These are phyloP conservation scores for Nymphalis polychloros DNA, from an alignment of 2,888 invertebrate genomes.

Conservation along the genomic window DNA sequence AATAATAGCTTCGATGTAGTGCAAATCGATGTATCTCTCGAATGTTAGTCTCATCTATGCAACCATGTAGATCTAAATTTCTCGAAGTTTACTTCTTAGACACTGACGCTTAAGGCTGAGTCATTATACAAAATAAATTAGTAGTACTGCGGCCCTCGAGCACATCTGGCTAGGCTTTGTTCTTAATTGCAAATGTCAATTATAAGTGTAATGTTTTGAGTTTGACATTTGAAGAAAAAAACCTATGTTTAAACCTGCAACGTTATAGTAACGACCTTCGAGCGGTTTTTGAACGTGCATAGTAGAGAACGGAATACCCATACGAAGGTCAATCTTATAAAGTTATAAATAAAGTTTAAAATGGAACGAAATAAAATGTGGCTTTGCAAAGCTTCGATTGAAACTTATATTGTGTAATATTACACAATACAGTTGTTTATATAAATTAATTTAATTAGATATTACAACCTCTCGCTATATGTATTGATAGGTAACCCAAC, in stretches of 20 bases:
- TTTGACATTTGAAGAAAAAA: constrained; percentile 34
- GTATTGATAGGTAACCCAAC: not conserved
- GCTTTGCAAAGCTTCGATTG: constrained; percentile 9
- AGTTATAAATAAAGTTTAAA: constrained; percentile 17
- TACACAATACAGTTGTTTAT: constrained; percentile 19
- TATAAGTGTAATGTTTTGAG: constrained; percentile 21
- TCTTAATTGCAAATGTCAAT: constrained; percentile 27
- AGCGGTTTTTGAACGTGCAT: constrained; percentile 31
- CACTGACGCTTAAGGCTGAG: not conserved
- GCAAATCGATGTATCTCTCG: too few relatives aligned
- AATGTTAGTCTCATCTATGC: too few relatives aligned
- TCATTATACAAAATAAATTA: constrained; percentile 7
- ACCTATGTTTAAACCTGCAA: constrained; percentile 27
- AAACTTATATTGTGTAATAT: constrained; percentile 14
- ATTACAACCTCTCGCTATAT: too few relatives aligned
- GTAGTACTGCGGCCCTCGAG: not conserved
- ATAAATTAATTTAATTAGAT: constrained; percentile 6
- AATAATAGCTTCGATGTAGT: too few relatives aligned
- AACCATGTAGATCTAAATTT: not conserved
- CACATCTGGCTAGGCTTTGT: constrained; percentile 1
- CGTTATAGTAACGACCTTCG: constrained; percentile 29
- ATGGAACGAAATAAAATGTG: not conserved
- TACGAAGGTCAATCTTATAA: constrained; percentile 19
- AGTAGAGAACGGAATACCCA: constrained; percentile 11
- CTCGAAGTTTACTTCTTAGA: not conserved